Evolutionary conservation across 1,140 invertebrate genomes (phyloP), one percentile per base, ranked within the genome.

Genomic region (Drosophila jambulina): DNA sequence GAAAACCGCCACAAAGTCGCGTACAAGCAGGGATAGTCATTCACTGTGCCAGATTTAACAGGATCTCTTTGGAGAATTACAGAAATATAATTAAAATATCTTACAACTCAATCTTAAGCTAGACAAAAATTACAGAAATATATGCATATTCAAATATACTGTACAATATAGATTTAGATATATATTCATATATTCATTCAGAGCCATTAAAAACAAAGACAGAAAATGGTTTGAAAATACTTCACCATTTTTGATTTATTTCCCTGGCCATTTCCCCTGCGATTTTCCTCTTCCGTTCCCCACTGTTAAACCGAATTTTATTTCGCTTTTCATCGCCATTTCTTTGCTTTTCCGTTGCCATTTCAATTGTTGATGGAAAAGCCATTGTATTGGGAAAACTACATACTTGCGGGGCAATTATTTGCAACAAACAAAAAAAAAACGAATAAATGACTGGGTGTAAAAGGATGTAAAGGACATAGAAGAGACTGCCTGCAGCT

Each of bases 331-430:
- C 21, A 60, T 23, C 54, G 5, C 10, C 53, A 59, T 29, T 17
- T 13, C 32, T 34, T 27, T 45, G 6, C 42, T 21, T 51, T 43
- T 38, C n/a, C 15, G 15, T 17, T 25, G 17, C 8, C 4, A 5
- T 6, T 34, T 21, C 58, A 27, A 48, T 36, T 54, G 46, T 27
- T n/a, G 38, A 36, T 65, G n/a, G 65, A 45, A 67, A 49, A 10
- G 8, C 65, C 61, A 34, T 65, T 69, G 61, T 67, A 38, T 32
- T n/a, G 29, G n/a, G 10, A 15, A 19, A 19, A 54, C 60, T 63
- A 56, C 49, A 53, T 34, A 51, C 27, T 54, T 54, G 48, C 32
- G 48, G n/a, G 48, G 48, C 53, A 45, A 70, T 70, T 67, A 68
- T 70, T 70, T 45, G 38, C 48, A 19, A 43, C 13, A 13, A 19